A percentile compares a stretch with the other conserved stretches of the same genome.
These are phyloP conservation scores for Stramonita haemastoma DNA, from an alignment of 2,888 invertebrate genomes.

Conservation along the genomic window DNA sequence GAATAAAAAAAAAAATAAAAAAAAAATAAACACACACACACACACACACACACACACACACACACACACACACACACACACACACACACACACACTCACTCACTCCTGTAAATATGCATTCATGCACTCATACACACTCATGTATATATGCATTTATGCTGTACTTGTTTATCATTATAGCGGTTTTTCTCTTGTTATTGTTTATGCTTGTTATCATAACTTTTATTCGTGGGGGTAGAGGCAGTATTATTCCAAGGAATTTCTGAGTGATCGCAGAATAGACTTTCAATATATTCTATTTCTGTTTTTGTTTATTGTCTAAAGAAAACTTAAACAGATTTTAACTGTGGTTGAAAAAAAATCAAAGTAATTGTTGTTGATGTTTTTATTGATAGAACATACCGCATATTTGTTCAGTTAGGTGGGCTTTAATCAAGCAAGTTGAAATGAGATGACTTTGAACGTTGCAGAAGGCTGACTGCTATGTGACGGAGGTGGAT, in stretches of 20 bases:
- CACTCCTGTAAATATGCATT: background rate
- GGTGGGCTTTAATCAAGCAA: background rate
- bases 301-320: too few species aligned
- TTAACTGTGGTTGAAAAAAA: too few species aligned
- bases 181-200: background rate
- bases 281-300: too few species aligned
- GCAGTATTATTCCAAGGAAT: too few species aligned
- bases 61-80: background rate
- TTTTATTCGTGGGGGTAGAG: too few species aligned
- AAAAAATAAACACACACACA: too few species aligned
- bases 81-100: background rate
- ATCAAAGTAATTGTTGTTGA: background rate
- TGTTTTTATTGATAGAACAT: background rate
- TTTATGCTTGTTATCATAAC: too few species aligned
- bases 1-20: too few species aligned
- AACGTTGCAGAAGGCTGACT: slow-evolving; percentile 15
- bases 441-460: too few species aligned
- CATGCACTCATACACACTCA: background rate
- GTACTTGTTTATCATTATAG: background rate
- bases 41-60: too few species aligned
- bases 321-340: too few species aligned
- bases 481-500: slow-evolving; percentile 49
- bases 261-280: too few species aligned
- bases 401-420: background rate
- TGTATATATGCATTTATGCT: background rate